phyloP scores from a whole-genome alignment of 1,140 invertebrate genomes.

The Carcinoscorpius rotundicauda region DNA sequence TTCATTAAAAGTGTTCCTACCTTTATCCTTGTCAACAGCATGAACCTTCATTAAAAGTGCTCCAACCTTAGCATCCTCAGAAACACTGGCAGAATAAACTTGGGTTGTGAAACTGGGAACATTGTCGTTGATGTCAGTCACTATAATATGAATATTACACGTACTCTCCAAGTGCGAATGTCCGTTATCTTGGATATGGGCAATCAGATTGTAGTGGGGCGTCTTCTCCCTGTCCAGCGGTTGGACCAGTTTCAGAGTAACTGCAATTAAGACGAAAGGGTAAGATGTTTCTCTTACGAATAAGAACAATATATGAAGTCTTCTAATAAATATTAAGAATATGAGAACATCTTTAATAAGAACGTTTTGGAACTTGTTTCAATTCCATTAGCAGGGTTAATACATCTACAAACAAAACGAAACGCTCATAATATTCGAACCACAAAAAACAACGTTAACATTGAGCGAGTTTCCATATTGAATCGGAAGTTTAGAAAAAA shows the following conservation, averaged over 20 bases:
- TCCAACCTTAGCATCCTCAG: conserved; percentile 68
- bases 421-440: conserved; percentile 21
- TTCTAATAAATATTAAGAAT: conserved; percentile 59
- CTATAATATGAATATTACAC: conserved; percentile 55
- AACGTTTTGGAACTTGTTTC: conserved; percentile 58
- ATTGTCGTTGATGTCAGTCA: conserved; percentile 79
- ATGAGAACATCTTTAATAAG: conserved; percentile 50
- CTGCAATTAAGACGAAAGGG: too few relatives aligned
- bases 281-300: conserved; percentile 28
- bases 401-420: too few relatives aligned
- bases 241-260: conserved; percentile 48
- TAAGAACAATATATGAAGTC: too few relatives aligned
- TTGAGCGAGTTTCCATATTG: too few relatives aligned
- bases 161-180: conserved; percentile 63
- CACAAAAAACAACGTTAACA: conserved; percentile 33
- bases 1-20: conserved; percentile 25
- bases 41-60: conserved; percentile 35
- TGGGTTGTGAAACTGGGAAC: conserved; percentile 61
- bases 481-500: too few relatives aligned
- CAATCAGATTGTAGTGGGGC: conserved; percentile 51
- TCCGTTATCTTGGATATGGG: conserved; percentile 70
- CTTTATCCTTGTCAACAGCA: conserved; percentile 36
- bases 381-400: conserved; percentile 41
- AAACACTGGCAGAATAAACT: conserved; percentile 64
- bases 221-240: conserved; percentile 62